A percentile compares a stretch with the other conserved stretches of the same genome.
Evolutionary conservation across 1,140 invertebrate species (phyloP).

Genomic region (Apis cerana): DNA sequence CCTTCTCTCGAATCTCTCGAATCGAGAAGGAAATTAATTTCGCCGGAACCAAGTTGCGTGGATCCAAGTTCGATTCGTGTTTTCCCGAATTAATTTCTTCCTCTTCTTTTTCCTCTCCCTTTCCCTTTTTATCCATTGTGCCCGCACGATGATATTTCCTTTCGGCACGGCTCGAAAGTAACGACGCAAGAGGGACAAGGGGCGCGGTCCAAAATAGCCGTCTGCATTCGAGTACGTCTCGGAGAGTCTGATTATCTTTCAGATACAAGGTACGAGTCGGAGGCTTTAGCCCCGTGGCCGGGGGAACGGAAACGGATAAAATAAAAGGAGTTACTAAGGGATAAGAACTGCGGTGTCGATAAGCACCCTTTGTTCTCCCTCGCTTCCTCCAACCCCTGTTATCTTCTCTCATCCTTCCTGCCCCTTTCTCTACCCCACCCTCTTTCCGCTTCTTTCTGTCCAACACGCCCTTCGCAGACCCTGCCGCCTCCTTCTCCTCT

Average conservation of each 20-base stretch:
- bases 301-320: slow-evolving; percentile 65
- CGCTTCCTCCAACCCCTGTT: slow-evolving; percentile 31
- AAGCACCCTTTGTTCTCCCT: slow-evolving; percentile 69
- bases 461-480: background rate
- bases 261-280: slow-evolving; percentile 42
- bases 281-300: slow-evolving; percentile 19
- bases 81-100: background rate
- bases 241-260: slow-evolving; percentile 58
- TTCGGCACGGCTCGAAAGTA: background rate
- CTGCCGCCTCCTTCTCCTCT: background rate
- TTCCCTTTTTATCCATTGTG: background rate
- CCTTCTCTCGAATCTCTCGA: background rate
- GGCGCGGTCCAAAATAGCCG: slow-evolving; percentile 49
- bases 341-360: slow-evolving; percentile 71
- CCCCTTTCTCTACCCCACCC: slow-evolving; percentile 1
- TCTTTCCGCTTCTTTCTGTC: slow-evolving; percentile 33
- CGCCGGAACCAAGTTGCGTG: background rate
- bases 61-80: background rate
- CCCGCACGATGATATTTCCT: background rate
- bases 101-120: background rate
- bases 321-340: slow-evolving; percentile 68
- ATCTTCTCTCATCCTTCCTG: slow-evolving; percentile 42
- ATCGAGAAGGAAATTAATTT: slow-evolving; percentile 10
- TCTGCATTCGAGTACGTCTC: slow-evolving; percentile 54
- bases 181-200: background rate